Percentiles rank a stretch among this genome's conserved stretches.
Conservation (phyloP, 2,888 invertebrate species). For the Pegoplata infirma region DNA sequence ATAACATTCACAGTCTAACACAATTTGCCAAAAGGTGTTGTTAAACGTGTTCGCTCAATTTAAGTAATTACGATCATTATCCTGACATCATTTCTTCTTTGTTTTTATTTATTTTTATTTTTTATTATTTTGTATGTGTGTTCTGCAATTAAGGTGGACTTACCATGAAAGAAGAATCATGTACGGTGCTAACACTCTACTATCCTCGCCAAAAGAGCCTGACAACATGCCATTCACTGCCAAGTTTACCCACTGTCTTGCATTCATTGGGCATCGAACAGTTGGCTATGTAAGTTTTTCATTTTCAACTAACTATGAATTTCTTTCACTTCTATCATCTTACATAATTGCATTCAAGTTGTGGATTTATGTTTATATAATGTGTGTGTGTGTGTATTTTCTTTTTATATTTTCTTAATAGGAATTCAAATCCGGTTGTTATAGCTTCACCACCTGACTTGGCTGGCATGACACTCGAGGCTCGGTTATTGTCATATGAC, state of each 20-base stretch:
- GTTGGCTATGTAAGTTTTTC: constrained; percentile 81
- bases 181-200: constrained; percentile 82
- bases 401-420: constrained; percentile 68
- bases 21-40: constrained; percentile 60
- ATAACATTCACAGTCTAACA: constrained; percentile 45
- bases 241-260: constrained; percentile 82
- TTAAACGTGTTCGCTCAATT: constrained; percentile 58
- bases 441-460: constrained; percentile 82
- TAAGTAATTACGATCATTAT: constrained; percentile 58
- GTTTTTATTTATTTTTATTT: constrained; percentile 26
- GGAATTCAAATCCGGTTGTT: constrained; percentile 81
- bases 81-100: constrained; percentile 57
- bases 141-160: constrained; percentile 78
- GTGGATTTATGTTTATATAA: background rate
- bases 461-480: constrained; percentile 82
- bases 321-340: background rate
- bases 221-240: constrained; percentile 82
- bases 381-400: too few relatives aligned
- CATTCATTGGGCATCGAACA: constrained; percentile 83
- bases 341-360: background rate
- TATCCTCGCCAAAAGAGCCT: constrained; percentile 81
- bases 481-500: constrained; percentile 82
- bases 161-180: constrained; percentile 82
- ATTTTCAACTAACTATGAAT: background rate
- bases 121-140: constrained; percentile 66